Evolutionary conservation across 1,140 invertebrate species (phyloP), one percentile per base, ranked within the genome.

Genomic region (Agrypnia vestita): DNA sequence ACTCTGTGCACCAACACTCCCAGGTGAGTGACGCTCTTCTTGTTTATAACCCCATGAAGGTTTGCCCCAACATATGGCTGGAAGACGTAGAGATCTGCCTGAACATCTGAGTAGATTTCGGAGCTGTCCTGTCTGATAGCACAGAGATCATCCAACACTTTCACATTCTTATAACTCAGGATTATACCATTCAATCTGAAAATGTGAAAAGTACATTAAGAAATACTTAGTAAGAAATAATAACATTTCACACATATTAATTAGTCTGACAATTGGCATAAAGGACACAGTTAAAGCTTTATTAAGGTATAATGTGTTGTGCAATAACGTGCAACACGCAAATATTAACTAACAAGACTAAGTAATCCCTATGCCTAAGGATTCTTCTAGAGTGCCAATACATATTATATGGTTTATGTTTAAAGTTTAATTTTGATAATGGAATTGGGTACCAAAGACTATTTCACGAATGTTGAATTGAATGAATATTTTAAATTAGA

Each of bases 81-180:
- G 85, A 94, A 94, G 78, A 93, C 86, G 86, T 92, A 93, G 86
- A 93, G 93, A 82, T 93, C 92, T 47, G 90, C 92, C 87, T 92
- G 88, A 13, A 93, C 88, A 86, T 93, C 90, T 55, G 92, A 85
- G 82, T 93, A 90, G 81, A 93, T 90, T 77, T 91, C 92, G 78
- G 87, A 88, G 81, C 88, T 89, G 78, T 93, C 92, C 82, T 90
- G 88, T 59, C 90, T 85, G 78, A 92, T 90, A 19, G 86, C 84
- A 78, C 91, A 91, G 13, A 90, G 76, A 76, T 91, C 85, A 76
- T 89, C 89, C 19, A 93, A 82, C 15, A 94, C 82, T 84, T 90
- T 90, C 25, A 91, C 87, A 84, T 93, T 93, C 85, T 91, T 90
- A 81, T 92, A 94, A 71, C 91, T 90, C 44, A 93, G 84, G 9